Percentiles rank a stretch among this genome's conserved stretches.
phyloP scores from a whole-genome alignment of 30 jellyfish, hydroid and myxozoan genomes.

The Chrysaora quinquecirrha region DNA sequence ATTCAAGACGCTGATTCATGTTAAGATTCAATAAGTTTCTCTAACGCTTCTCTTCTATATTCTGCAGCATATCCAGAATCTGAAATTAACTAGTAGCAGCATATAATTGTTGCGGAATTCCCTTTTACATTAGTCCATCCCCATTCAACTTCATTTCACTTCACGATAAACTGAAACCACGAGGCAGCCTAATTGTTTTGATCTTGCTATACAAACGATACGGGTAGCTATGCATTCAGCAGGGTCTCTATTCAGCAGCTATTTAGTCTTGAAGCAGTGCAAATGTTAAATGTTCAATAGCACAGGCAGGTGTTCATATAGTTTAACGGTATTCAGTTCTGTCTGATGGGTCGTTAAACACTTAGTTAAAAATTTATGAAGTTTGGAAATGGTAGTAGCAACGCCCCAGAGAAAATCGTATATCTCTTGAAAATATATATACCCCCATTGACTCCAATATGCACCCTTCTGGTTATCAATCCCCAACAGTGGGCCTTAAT shows the following conservation, averaged over 20 bases:
- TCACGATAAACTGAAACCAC: no score
- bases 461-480: no score
- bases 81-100: not conserved
- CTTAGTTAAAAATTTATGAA: slow-evolving; percentile 44
- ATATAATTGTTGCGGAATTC: no score
- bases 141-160: no score
- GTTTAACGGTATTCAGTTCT: slow-evolving; percentile 22
- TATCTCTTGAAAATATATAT: no score
- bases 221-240: not conserved
- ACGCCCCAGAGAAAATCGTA: no score
- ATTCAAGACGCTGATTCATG: not conserved
- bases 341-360: slow-evolving; percentile 32
- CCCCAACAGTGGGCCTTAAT: no score
- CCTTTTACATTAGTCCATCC: no score
- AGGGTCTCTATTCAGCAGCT: slow-evolving; percentile 41
- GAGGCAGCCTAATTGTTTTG: no score
- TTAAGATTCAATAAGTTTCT: no score
- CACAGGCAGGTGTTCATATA: slow-evolving; percentile 56
- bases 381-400: slow-evolving; percentile 13
- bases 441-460: no score
- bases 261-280: slow-evolving; percentile 26
- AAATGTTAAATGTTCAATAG: slow-evolving; percentile 2
- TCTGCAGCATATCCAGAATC: not conserved
- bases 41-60: not conserved
- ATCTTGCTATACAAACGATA: no score